These are phyloP conservation scores for Argyresthia albistria DNA, from an alignment of 2,888 invertebrate genomes.

Conservation along the genomic window DNA sequence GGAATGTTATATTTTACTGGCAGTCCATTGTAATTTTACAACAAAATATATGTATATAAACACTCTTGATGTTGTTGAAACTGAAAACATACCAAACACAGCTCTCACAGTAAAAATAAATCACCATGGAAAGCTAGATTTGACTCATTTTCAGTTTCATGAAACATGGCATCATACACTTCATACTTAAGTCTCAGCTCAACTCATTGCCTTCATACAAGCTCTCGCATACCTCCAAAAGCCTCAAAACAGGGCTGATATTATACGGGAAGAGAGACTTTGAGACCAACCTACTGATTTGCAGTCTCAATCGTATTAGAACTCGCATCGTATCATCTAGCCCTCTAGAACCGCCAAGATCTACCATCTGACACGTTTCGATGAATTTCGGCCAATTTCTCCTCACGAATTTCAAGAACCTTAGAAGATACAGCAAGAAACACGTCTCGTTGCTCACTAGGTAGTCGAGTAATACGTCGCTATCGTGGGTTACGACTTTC, in stretches of 20 bases:
- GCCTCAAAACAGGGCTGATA: constrained; percentile 87
- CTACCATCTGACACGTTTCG: constrained; percentile 79
- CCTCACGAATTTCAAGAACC: constrained; percentile 87
- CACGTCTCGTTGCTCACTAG: constrained; percentile 93
- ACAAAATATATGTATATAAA: background rate
- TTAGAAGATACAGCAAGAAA: constrained; percentile 86
- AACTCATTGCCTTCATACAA: constrained; percentile 88
- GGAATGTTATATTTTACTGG: constrained; percentile 10
- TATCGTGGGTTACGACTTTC: constrained; percentile 85
- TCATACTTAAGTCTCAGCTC: constrained; percentile 65
- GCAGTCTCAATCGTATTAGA: constrained; percentile 82
- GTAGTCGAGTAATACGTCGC: constrained; percentile 85
- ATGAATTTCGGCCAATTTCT: constrained; percentile 89
- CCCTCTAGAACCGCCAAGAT: constrained; percentile 66
- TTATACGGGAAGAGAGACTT: constrained; percentile 91
- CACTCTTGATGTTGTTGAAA: background rate
- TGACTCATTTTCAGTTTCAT: no score
- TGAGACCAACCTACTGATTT: constrained; percentile 87
- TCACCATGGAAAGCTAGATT: background rate
- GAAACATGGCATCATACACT: background rate
- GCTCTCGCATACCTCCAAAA: constrained; percentile 88
- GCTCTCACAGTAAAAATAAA: background rate
- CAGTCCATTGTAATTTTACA: constrained; percentile 5
- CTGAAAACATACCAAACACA: background rate
- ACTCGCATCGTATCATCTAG: constrained; percentile 89